These are phyloP conservation scores for Pardalotus punctatus DNA, from an alignment of 2,113 vertebrate species.

Conservation along the genomic window DNA sequence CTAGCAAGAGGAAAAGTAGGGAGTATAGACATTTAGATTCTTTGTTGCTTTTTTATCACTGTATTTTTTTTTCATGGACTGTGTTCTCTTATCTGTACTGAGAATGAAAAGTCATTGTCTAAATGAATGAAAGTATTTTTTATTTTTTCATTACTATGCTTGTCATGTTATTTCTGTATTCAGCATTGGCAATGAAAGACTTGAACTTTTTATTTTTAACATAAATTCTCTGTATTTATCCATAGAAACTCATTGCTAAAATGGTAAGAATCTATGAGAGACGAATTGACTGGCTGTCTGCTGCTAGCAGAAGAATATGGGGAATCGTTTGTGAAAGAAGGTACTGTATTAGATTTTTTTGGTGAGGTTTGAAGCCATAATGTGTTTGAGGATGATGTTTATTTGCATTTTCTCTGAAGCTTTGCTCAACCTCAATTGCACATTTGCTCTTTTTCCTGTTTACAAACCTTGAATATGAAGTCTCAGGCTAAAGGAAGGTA, in stretches of 20 bases:
- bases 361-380: not conserved
- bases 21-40: not conserved
- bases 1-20: not conserved
- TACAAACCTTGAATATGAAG: not conserved
- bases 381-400: not conserved
- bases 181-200: not conserved
- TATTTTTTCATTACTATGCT: not conserved
- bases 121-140: not conserved
- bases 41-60: not conserved
- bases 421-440: not conserved
- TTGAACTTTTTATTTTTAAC: not conserved
- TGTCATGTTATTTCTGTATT: not conserved
- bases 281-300: constrained; percentile 75
- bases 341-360: constrained; percentile 34
- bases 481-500: not conserved
- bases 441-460: not conserved
- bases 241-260: constrained; percentile 73
- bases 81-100: not conserved
- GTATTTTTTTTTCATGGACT: not conserved
- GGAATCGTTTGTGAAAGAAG: constrained; percentile 82
- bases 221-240: not conserved
- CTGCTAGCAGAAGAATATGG: constrained; percentile 81
- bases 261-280: constrained; percentile 67
- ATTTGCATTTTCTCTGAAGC: not conserved
- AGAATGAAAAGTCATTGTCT: not conserved